Evolutionary conservation across 2,888 invertebrate species (phyloP).

Genomic region (Drosophila hawaiiensis): DNA sequence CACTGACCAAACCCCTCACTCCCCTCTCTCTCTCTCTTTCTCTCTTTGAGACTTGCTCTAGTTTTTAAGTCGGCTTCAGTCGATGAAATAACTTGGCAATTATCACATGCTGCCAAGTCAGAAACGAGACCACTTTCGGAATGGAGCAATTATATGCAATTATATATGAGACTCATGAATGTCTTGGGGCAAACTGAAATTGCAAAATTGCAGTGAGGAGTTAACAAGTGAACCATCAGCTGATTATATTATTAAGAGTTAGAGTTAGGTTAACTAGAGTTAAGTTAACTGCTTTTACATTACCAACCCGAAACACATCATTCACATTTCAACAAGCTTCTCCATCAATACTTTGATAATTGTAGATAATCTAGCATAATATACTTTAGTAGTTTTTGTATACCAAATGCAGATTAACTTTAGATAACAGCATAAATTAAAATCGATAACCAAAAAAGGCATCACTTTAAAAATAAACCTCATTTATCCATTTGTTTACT

Average conservation of each 20-base stretch:
- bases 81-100: conserved; percentile 56
- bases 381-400: not conserved
- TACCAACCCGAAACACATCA: not conserved
- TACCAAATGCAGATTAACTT: not conserved
- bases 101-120: conserved; percentile 49
- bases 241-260: not conserved
- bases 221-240: not conserved
- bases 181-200: not conserved
- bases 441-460: not conserved
- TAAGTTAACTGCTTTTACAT: not conserved
- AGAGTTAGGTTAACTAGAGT: not conserved
- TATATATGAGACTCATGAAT: not conserved
- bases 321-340: not conserved
- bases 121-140: not conserved
- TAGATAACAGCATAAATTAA: not conserved
- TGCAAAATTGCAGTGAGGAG: not conserved
- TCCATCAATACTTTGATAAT: not conserved
- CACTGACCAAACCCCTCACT: conserved; percentile 36
- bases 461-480: not conserved
- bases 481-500: too few species aligned
- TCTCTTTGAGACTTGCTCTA: not conserved
- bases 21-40: too few species aligned
- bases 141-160: not conserved
- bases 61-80: conserved; percentile 2
- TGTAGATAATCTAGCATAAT: not conserved